Percentiles rank a stretch among this genome's conserved stretches.
phyloP scores from a whole-genome alignment of 2,113 vertebrate species.

The Vidua chalybeata region DNA sequence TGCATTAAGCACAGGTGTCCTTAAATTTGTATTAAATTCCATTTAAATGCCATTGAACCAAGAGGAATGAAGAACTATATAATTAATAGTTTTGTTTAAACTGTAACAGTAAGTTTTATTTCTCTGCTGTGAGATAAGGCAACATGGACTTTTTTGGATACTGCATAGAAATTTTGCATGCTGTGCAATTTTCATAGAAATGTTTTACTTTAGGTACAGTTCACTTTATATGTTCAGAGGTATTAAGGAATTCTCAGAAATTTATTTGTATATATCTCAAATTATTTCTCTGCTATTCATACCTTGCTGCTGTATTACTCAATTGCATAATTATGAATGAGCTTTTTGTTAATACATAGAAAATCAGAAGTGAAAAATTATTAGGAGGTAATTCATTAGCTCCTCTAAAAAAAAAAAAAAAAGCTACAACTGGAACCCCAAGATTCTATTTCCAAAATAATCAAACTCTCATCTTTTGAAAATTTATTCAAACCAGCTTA shows the following conservation, averaged over 20 bases:
- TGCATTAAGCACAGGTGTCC: neutral
- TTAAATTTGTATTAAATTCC: constrained; percentile 59
- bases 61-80: constrained; percentile 36
- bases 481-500: neutral
- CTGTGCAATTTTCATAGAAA: constrained; percentile 10
- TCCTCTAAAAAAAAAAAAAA: no score
- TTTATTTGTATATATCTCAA: neutral
- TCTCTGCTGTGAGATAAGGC: constrained; percentile 7
- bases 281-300: neutral
- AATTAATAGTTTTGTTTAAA: constrained; percentile 43
- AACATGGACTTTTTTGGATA: neutral
- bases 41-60: constrained; percentile 54
- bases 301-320: neutral
- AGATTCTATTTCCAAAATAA: neutral
- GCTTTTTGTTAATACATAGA: neutral
- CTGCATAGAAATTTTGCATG: neutral
- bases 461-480: neutral
- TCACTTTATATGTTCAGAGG: neutral
- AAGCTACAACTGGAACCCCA: neutral
- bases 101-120: constrained; percentile 16
- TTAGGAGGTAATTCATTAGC: neutral
- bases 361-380: neutral
- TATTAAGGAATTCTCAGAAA: constrained; percentile 5
- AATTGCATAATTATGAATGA: neutral
- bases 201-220: neutral